A percentile compares a stretch with the other conserved stretches of the same genome.
Conservation (phyloP, 2,888 invertebrate species). For the Dynastes maya region DNA sequence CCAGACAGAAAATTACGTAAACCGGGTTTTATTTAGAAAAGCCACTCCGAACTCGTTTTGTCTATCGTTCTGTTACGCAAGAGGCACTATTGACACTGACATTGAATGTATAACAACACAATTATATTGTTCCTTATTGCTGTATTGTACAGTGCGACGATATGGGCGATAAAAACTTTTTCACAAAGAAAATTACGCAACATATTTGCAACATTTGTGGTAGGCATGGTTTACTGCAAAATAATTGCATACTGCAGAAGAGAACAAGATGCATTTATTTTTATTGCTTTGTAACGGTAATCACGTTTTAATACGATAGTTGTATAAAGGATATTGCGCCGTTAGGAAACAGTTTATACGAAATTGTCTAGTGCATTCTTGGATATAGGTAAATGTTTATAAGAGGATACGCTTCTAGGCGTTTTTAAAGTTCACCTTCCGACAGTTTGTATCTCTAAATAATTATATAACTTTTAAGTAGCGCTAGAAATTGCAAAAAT, state of each 20-base stretch:
- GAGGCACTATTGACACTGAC: neutral
- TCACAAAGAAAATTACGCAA: no score
- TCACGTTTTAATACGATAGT: neutral
- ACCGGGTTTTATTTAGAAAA: conserved; percentile 19
- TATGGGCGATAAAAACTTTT: neutral
- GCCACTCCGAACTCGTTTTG: conserved; percentile 11
- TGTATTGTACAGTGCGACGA: neutral
- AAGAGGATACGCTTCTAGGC: conserved; percentile 6
- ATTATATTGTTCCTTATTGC: neutral
- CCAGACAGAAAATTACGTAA: conserved; percentile 31
- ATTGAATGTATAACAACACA: neutral
- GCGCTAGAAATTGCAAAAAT: conserved; percentile 31
- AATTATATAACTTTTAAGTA: conserved; percentile 22
- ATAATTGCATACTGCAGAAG: no score
- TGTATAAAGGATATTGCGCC: conserved; percentile 6
- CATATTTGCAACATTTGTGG: no score
- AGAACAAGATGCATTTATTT: no score
- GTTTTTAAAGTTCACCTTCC: conserved; percentile 22
- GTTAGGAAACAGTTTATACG: conserved; percentile 26
- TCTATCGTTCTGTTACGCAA: neutral
- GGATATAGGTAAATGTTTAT: conserved; percentile 37
- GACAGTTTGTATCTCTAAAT: conserved; percentile 27
- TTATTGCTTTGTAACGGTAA: neutral
- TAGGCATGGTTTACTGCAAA: no score
- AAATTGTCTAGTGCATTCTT: conserved; percentile 42